Conservation (phyloP, 2,888 invertebrate genomes). For the Masnerella sp. region DNA sequence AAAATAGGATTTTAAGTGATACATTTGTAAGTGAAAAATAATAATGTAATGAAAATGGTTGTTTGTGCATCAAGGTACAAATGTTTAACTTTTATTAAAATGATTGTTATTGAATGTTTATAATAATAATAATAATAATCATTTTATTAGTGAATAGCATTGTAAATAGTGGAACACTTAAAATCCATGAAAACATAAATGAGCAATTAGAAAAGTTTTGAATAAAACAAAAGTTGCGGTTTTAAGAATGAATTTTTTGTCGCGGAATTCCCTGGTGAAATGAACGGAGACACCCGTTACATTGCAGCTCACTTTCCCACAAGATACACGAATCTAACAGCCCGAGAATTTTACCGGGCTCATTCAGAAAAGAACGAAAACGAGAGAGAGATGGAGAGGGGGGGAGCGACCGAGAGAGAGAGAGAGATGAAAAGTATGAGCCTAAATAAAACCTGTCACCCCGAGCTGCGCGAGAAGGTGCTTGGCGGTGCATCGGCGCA, state of each 20-base stretch:
- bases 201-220: too few species aligned
- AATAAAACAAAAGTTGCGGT: too few species aligned
- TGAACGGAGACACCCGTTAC: slow-evolving; percentile 33
- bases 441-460: slow-evolving; percentile 39
- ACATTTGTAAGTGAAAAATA: not conserved
- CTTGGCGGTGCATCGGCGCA: too few species aligned
- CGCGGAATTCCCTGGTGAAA: slow-evolving; percentile 1
- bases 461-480: too few species aligned
- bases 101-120: not conserved
- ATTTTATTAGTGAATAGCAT: too few species aligned
- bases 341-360: slow-evolving; percentile 47
- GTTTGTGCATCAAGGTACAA: too few species aligned
- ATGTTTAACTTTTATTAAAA: not conserved
- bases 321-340: slow-evolving; percentile 52
- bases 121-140: too few species aligned
- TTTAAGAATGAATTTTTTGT: not conserved
- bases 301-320: slow-evolving; percentile 51
- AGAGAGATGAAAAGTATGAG: slow-evolving; percentile 18
- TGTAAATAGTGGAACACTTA: too few species aligned
- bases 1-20: not conserved
- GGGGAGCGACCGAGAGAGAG: slow-evolving; percentile 4
- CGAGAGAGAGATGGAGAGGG: slow-evolving; percentile 16
- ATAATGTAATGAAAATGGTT: not conserved
- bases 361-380: slow-evolving; percentile 48
- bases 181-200: too few species aligned